phyloP scores from a whole-genome alignment of 2,797 vertebrate genomes.

The Siniperca undulata region DNA sequence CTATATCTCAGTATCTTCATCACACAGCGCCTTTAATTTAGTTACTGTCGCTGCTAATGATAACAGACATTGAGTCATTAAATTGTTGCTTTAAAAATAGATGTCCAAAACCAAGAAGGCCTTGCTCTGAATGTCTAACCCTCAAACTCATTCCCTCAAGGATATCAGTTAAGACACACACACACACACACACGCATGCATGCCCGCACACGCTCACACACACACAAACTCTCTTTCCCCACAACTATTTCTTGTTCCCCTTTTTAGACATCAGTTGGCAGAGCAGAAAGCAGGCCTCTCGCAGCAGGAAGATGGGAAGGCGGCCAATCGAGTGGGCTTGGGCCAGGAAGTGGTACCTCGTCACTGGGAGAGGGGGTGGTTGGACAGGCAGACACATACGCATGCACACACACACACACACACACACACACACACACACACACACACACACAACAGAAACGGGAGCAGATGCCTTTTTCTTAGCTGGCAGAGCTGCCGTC shows the following conservation, averaged over 20 bases:
- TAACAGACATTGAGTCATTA: slow-evolving; percentile 11
- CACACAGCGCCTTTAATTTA: not conserved
- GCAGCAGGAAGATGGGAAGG: slow-evolving; percentile 59
- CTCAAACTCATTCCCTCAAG: not conserved
- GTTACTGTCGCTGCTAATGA: not conserved
- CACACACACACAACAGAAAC: slow-evolving; percentile 40
- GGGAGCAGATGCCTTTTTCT: slow-evolving; percentile 74
- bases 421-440: too few species aligned
- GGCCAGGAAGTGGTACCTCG: slow-evolving; percentile 68
- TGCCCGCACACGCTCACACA: slow-evolving; percentile 1
- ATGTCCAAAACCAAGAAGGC: slow-evolving; percentile 10
- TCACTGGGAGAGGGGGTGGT: slow-evolving; percentile 63
- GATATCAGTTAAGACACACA: not conserved
- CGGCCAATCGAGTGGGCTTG: slow-evolving; percentile 66
- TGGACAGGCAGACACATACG: slow-evolving; percentile 50
- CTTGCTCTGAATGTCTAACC: slow-evolving; percentile 32
- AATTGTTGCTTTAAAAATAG: slow-evolving; percentile 35
- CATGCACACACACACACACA: not conserved
- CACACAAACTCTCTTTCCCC: slow-evolving; percentile 9
- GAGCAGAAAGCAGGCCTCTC: slow-evolving; percentile 59
- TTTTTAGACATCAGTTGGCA: slow-evolving; percentile 62
- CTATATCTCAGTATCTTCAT: not conserved
- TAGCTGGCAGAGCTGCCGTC: slow-evolving; percentile 52
- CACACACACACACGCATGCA: slow-evolving; percentile 11
- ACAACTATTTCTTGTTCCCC: slow-evolving; percentile 44